These are phyloP conservation scores for Crambe crambe DNA, from an alignment of 37 sponge, comb jelly and placozoan species.

Conservation along the genomic window DNA sequence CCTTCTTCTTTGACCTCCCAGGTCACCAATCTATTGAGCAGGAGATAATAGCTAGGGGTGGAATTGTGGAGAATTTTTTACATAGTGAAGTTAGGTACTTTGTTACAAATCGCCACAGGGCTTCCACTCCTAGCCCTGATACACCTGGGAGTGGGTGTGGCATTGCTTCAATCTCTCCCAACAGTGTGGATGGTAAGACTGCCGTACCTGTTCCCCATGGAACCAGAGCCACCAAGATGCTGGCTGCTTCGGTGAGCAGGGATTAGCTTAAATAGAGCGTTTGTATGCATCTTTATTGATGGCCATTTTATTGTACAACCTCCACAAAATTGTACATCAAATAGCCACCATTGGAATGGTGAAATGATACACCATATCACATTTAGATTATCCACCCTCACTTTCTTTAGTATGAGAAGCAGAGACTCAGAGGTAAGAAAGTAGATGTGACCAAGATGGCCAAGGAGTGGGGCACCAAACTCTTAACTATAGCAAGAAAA, in stretches of 20 bases:
- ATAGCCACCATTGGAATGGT: too few relatives aligned
- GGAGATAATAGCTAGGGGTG: slow-evolving; percentile 47
- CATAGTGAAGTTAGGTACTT: slow-evolving; percentile 46
- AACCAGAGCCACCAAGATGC: slow-evolving; percentile 14
- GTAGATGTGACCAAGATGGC: slow-evolving; percentile 24
- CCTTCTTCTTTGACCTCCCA: slow-evolving; percentile 62
- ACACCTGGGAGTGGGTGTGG: slow-evolving; percentile 35
- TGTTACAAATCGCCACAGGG: slow-evolving; percentile 28
- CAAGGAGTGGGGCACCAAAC: slow-evolving; percentile 38
- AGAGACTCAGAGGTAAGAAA: not conserved
- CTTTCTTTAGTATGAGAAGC: not conserved
- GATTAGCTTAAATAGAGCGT: not conserved
- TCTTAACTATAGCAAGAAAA: slow-evolving; percentile 4
- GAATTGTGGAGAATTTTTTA: slow-evolving; percentile 36
- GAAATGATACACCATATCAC: not conserved
- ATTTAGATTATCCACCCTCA: too few relatives aligned
- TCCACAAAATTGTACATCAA: too few relatives aligned
- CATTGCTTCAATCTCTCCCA: slow-evolving; percentile 12
- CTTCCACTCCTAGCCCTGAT: slow-evolving; percentile 25
- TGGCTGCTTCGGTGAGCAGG: slow-evolving; percentile 38
- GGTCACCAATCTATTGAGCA: slow-evolving; percentile 40
- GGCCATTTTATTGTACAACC: too few relatives aligned
- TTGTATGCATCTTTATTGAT: too few relatives aligned
- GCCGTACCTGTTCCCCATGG: not conserved
- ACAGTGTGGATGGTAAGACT: slow-evolving; percentile 11